A percentile compares a stretch with the other conserved stretches of the same genome.
These are phyloP conservation scores for Fragum fragum DNA, from an alignment of 2,888 invertebrate species.

Conservation along the genomic window DNA sequence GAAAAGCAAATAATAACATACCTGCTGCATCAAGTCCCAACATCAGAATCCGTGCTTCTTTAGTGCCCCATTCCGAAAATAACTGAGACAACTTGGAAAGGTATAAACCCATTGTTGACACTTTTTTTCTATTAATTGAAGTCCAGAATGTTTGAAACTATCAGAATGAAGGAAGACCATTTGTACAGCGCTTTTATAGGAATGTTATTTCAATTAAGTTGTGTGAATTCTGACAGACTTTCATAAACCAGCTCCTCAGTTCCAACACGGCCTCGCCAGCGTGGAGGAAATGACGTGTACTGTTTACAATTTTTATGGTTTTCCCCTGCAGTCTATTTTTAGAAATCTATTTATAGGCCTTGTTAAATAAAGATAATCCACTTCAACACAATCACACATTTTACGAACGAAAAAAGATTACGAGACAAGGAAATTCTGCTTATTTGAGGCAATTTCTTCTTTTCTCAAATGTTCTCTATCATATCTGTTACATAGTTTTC, in stretches of 20 bases:
- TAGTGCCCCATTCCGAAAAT: constrained; percentile 56
- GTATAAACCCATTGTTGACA: constrained; percentile 46
- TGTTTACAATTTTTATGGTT: neutral
- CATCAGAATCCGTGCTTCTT: constrained; percentile 81
- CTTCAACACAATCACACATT: too few species aligned
- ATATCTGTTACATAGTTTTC: too few species aligned
- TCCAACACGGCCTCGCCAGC: constrained; percentile 5
- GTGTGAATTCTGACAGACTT: neutral
- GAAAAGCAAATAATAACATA: constrained; percentile 53
- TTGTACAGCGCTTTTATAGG: neutral
- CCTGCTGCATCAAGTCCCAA: constrained; percentile 85
- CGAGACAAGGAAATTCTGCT: too few species aligned
- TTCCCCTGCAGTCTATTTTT: neutral
- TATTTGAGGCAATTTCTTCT: too few species aligned
- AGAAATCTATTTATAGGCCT: neutral
- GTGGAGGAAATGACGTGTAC: constrained; percentile 21
- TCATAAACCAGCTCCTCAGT: neutral
- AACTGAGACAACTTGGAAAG: constrained; percentile 42
- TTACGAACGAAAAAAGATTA: too few species aligned
- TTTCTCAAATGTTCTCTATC: too few species aligned
- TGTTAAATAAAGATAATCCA: too few species aligned
- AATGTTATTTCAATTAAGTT: neutral
- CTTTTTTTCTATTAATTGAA: neutral
- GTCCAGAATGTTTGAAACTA: too few species aligned
- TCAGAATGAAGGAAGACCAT: too few species aligned